These are phyloP conservation scores for Idaea aversata DNA, from an alignment of 2,888 invertebrate genomes.

Conservation along the genomic window DNA sequence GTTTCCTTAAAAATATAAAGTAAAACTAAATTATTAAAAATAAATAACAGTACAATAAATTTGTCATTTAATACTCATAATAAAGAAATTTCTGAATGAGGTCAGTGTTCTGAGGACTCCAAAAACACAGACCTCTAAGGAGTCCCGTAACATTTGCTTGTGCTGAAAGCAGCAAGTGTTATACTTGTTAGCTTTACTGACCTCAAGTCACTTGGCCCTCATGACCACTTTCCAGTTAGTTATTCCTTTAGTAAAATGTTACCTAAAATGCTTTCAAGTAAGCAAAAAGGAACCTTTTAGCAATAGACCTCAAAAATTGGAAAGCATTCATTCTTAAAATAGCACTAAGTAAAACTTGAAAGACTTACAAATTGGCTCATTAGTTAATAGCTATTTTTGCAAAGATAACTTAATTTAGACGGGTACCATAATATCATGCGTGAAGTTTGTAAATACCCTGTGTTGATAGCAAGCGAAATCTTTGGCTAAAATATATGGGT, in stretches of 20 bases:
- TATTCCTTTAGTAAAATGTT: not conserved
- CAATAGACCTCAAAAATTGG: not conserved
- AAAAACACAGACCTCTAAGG: not conserved
- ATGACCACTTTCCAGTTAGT: not conserved
- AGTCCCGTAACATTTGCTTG: not conserved
- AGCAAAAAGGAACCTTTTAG: not conserved
- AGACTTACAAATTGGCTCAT: not conserved
- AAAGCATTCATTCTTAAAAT: not conserved
- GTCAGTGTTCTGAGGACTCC: not conserved
- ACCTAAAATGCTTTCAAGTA: not conserved
- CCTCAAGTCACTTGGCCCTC: not conserved
- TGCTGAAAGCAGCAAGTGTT: not conserved
- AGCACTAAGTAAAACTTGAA: not conserved
- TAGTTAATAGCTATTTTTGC: not conserved
- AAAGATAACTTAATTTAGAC: too few species aligned
- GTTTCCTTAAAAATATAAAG: constrained; percentile 36
- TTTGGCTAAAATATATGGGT: too few species aligned
- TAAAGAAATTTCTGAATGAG: constrained; percentile 11
- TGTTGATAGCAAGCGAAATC: too few species aligned
- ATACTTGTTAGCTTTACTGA: not conserved
- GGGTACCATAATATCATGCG: too few species aligned
- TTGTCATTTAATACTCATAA: constrained; percentile 50
- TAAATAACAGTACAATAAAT: constrained; percentile 72
- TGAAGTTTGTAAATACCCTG: too few species aligned
- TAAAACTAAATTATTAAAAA: constrained; percentile 60